Evolutionary conservation across 2,113 vertebrate species (phyloP).

Genomic region (Isichthys henryi): DNA sequence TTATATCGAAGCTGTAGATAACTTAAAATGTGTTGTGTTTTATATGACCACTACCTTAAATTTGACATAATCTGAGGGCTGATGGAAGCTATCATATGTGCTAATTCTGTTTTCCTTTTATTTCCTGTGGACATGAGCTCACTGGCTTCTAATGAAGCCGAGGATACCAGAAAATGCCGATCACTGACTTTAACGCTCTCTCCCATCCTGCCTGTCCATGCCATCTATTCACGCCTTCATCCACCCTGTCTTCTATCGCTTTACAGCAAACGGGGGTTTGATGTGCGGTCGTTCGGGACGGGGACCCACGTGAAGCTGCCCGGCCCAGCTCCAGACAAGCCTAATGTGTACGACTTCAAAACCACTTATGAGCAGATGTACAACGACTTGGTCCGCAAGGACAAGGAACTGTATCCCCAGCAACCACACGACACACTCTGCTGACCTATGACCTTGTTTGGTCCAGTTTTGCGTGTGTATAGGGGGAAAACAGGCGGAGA

Average conservation of each 20-base stretch:
- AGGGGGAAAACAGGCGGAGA: not conserved
- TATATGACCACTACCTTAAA: not conserved
- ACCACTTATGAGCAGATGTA: conserved; percentile 99
- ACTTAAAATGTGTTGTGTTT: not conserved
- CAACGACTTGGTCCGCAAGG: conserved; percentile 98
- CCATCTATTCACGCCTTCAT: not conserved
- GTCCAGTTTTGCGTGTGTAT: not conserved
- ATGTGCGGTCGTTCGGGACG: conserved; percentile 92
- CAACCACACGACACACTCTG: conserved; percentile 24
- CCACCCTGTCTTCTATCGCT: conserved; percentile 27
- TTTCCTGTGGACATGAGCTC: not conserved
- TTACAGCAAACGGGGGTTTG: conserved; percentile 94
- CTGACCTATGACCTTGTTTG: not conserved
- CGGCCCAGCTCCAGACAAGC: conserved; percentile 95
- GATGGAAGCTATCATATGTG: not conserved
- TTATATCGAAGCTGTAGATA: not conserved
- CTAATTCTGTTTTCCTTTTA: not conserved
- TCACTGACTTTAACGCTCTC: not conserved
- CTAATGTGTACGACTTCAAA: conserved; percentile 99
- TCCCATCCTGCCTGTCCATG: not conserved
- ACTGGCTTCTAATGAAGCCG: not conserved
- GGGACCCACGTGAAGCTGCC: conserved; percentile 95
- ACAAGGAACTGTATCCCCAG: conserved; percentile 99
- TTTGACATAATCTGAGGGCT: not conserved
- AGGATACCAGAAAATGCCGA: not conserved